Percentiles rank a stretch among this genome's conserved stretches.
Evolutionary conservation across 2,888 invertebrate species (phyloP).

Genomic region (Caenorhabditis parvicauda): DNA sequence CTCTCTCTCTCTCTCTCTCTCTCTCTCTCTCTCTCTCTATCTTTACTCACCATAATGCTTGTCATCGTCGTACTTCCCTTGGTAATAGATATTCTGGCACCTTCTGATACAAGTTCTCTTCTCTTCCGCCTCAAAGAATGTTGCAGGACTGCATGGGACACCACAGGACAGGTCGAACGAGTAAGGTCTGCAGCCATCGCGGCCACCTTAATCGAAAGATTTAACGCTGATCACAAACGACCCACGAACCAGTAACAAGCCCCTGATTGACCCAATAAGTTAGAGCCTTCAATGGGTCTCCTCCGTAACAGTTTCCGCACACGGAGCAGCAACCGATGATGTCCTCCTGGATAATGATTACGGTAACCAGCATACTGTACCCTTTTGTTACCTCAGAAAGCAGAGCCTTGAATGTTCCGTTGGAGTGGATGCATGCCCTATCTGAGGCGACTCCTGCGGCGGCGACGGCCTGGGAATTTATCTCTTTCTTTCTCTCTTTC

Average conservation of each 20-base stretch:
- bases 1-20: background rate
- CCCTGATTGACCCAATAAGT: conserved; percentile 60
- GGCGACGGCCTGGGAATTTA: conserved; percentile 51
- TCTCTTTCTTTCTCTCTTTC: background rate
- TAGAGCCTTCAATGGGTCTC: conserved; percentile 61
- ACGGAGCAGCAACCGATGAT: conserved; percentile 58
- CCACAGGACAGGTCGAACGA: conserved; percentile 51
- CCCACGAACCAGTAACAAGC: conserved; percentile 44
- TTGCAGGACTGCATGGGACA: conserved; percentile 58
- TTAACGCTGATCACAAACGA: background rate
- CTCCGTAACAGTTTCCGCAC: conserved; percentile 61
- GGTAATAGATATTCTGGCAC: conserved; percentile 59
- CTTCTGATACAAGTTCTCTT: conserved; percentile 49
- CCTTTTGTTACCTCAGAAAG: conserved; percentile 21
- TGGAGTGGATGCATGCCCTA: conserved; percentile 58
- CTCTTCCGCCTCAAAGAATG: conserved; percentile 54
- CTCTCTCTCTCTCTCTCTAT: background rate
- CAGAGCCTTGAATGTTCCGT: conserved; percentile 52
- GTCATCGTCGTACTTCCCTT: conserved; percentile 55
- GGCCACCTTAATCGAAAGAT: conserved; percentile 34
- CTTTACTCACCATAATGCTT: conserved; percentile 48
- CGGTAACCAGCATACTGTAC: background rate
- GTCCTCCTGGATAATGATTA: conserved; percentile 24
- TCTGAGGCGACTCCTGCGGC: conserved; percentile 60
- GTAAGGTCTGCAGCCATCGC: conserved; percentile 61